Conservation (phyloP, 2,113 vertebrate genomes). For the Mormyrus iriodes region DNA sequence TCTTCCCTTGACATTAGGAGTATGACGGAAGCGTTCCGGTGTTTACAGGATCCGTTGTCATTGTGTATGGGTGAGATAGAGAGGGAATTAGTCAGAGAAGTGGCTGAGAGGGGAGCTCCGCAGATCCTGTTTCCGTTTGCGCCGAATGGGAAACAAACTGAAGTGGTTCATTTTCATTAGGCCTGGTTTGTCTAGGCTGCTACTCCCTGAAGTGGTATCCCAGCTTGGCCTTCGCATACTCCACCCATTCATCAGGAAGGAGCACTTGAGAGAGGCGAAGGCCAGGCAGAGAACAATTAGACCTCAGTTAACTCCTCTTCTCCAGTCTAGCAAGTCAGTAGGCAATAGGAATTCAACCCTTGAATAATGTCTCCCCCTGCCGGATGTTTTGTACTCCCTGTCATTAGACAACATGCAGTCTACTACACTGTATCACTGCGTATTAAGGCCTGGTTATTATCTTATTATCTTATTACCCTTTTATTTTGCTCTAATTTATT, state of each 20-base stretch:
- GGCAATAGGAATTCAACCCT: not conserved
- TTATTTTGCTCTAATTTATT: not conserved
- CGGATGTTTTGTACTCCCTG: constrained; percentile 11
- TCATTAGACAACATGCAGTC: not conserved
- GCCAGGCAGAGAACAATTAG: constrained; percentile 46
- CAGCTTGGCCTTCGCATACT: constrained; percentile 35
- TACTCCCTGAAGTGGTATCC: constrained; percentile 52
- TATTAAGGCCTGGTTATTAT: not conserved
- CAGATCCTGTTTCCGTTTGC: constrained; percentile 33
- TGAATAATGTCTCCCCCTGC: constrained; percentile 30
- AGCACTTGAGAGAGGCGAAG: constrained; percentile 35
- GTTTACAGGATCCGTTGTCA: not conserved
- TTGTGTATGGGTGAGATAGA: not conserved
- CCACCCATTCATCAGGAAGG: constrained; percentile 52
- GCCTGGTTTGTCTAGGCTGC: constrained; percentile 39
- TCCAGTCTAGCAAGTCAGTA: constrained; percentile 30
- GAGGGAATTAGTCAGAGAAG: not conserved
- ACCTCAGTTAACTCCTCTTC: constrained; percentile 36
- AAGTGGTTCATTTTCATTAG: constrained; percentile 61
- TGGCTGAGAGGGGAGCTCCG: constrained; percentile 43
- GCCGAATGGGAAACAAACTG: constrained; percentile 56
- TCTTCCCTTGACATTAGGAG: constrained; percentile 15
- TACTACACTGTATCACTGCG: not conserved
- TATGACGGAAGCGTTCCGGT: constrained; percentile 28
- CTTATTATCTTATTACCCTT: not conserved